Conservation (phyloP, 2,888 invertebrate species). For the Epicampocera succincta region DNA sequence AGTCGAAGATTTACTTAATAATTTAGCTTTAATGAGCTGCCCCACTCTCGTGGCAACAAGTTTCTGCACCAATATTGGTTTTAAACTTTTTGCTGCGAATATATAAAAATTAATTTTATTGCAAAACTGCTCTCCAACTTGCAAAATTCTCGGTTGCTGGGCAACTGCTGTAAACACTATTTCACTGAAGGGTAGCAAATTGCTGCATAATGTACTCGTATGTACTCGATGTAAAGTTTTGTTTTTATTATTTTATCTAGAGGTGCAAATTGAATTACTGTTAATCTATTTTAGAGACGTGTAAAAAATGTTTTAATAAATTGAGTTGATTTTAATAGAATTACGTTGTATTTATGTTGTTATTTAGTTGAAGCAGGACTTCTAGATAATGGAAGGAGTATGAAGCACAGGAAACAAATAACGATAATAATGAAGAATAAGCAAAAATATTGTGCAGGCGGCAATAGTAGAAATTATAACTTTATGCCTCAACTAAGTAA, state of each 20-base stretch:
- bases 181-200: background rate
- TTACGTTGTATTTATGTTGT: constrained; percentile 58
- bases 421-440: background rate
- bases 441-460: background rate
- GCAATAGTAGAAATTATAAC: too few species aligned
- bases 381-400: background rate
- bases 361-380: constrained; percentile 16
- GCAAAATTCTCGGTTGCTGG: background rate
- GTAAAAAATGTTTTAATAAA: constrained; percentile 55
- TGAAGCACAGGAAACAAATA: background rate
- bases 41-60: too few species aligned
- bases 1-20: too few species aligned
- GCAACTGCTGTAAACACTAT: background rate
- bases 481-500: too few species aligned
- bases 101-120: too few species aligned
- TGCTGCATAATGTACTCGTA: constrained; percentile 6
- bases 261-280: constrained; percentile 67
- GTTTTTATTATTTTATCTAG: constrained; percentile 50
- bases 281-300: constrained; percentile 67
- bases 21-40: too few species aligned
- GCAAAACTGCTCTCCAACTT: too few species aligned
- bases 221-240: constrained; percentile 37
- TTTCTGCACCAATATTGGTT: too few species aligned
- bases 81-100: too few species aligned
- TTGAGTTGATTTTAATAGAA: constrained; percentile 59